phyloP scores from a whole-genome alignment of 2,888 invertebrate species.

The Agrotis exclamationis region DNA sequence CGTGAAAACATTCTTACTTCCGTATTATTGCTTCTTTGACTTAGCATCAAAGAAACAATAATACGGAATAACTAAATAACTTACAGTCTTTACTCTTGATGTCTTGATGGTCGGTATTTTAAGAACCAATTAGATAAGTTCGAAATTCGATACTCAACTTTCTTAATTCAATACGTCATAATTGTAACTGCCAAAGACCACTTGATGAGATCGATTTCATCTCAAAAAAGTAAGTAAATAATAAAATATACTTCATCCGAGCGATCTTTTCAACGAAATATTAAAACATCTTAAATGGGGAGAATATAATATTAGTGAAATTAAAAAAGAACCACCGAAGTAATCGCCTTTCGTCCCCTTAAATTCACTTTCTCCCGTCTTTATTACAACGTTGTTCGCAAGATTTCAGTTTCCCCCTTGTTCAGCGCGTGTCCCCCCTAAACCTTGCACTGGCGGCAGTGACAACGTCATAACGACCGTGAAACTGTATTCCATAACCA shows the following conservation, averaged over 20 bases:
- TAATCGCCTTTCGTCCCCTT: constrained; percentile 91
- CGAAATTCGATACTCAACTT: background rate
- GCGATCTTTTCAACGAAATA: constrained; percentile 56
- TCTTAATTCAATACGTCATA: background rate
- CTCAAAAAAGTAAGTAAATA: constrained; percentile 40
- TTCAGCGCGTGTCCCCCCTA: constrained; percentile 86
- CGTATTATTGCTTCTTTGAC: constrained; percentile 20
- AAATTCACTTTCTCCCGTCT: constrained; percentile 93
- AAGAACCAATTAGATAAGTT: too few species aligned
- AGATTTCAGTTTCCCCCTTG: constrained; percentile 90
- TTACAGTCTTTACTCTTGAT: too few species aligned
- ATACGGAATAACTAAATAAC: too few species aligned
- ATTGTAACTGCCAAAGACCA: background rate
- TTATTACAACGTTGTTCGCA: constrained; percentile 92
- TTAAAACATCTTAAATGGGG: constrained; percentile 65
- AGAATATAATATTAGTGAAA: constrained; percentile 87
- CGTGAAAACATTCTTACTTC: constrained; percentile 27
- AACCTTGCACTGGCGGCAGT: constrained; percentile 79
- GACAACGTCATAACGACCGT: constrained; percentile 84
- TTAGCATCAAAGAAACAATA: too few species aligned
- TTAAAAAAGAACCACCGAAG: constrained; percentile 88
- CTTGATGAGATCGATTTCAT: constrained; percentile 44
- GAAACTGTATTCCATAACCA: constrained; percentile 76
- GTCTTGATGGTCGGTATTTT: background rate
- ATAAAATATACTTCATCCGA: constrained; percentile 50